Conservation (phyloP, 1,140 invertebrate species). For the Sminthurinus signatus region DNA sequence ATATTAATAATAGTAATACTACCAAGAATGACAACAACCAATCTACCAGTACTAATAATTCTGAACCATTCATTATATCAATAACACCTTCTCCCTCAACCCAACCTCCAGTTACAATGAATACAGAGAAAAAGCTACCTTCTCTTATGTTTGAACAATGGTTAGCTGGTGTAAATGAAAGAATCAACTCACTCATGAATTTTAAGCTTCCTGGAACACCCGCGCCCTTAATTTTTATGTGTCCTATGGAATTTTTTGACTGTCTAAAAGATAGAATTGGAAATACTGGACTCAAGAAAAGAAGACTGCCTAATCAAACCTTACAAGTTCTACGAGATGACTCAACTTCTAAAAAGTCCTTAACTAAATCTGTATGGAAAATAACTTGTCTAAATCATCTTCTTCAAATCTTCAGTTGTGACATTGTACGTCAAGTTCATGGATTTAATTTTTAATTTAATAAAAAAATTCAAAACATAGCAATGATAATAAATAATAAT, state of each 20-base stretch:
- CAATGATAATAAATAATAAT: no score
- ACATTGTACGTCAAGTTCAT: constrained; percentile 49
- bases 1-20: no score
- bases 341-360: constrained; percentile 59
- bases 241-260: constrained; percentile 63
- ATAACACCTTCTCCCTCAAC: not conserved
- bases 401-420: constrained; percentile 68
- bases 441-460: no score
- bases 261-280: constrained; percentile 62
- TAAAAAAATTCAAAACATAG: no score
- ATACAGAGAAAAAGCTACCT: not conserved
- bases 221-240: constrained; percentile 63
- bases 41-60: no score
- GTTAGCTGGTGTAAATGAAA: constrained; percentile 66
- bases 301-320: constrained; percentile 59
- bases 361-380: constrained; percentile 67
- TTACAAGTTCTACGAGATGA: constrained; percentile 55
- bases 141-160: constrained; percentile 55
- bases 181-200: constrained; percentile 72
- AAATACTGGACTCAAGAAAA: constrained; percentile 56
- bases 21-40: not conserved
- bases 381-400: constrained; percentile 67
- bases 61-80: no score
- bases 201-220: constrained; percentile 66
- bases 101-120: not conserved